Evolutionary conservation across 2,888 invertebrate species (phyloP), one percentile per base, ranked within the genome.

Genomic region (Chloromyia formosa): DNA sequence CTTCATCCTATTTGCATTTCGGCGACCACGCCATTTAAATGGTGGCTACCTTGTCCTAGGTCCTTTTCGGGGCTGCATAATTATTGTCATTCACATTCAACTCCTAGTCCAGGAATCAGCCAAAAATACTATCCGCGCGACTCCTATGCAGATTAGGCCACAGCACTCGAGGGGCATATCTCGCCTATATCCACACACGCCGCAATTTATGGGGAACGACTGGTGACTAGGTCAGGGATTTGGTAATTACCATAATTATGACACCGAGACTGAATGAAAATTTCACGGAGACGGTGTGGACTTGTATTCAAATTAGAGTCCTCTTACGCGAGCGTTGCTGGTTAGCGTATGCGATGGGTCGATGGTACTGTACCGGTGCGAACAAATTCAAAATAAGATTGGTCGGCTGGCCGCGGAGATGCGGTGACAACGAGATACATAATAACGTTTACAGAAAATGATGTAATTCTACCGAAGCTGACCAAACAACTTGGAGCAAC

Each of bases 241-340:
- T 35, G 71, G 71, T 71, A 71, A 71, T 71, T 71, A 71, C 71
- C 71, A 71, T 71, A 71, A 71, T 71, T 71, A 71, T 71, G 71
- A 56, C 71, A 58, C 56, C 40, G 56, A 58, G 56, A 71, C 35
- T 58, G 71, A 71, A 71, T 58, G 68, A 71, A 42, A 53, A 35
- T 35, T 71, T 71, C 20, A 58, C 58, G 40, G 56, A 40, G 71
- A 71, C 7, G 27, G 12, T 58, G 56, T 27, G 35, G 40, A 58
- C 22, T 35, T 40, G 71, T 40, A 40, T 71, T 71, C 56, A 54
- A 56, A 71, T 53, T 56, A 27, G 16, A 40, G 58, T 56, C 58
- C 71, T 56, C 71, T 10, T 16, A 35, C 40, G n/a, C 18, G n/a
- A 40, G 18, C 27, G 27, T 4, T 2, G 2, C 7, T 7, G 27